These are phyloP conservation scores for Halcyon malimbica DNA, from an alignment of 2,113 vertebrate genomes.

Conservation along the genomic window DNA sequence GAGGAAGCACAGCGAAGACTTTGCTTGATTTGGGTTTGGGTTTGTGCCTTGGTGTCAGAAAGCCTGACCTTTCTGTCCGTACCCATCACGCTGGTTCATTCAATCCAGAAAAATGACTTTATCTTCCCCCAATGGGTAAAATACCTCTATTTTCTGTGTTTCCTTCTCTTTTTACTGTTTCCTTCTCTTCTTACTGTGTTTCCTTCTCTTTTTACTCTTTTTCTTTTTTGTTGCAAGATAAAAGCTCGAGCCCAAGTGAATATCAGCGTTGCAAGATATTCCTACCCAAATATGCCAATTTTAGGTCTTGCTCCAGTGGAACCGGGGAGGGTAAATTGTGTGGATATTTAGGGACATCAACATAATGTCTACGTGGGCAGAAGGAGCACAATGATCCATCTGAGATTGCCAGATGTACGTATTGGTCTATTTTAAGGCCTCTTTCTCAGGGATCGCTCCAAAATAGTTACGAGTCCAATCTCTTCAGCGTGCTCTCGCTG, in stretches of 20 bases:
- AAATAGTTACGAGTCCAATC: constrained; percentile 36
- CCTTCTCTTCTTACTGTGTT: too few relatives aligned
- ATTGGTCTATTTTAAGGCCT: constrained; percentile 53
- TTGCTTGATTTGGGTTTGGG: background rate
- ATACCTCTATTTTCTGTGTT: background rate
- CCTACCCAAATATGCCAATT: background rate
- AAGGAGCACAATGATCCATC: constrained; percentile 14
- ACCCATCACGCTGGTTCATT: background rate
- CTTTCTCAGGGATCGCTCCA: constrained; percentile 51
- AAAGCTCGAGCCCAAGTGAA: background rate
- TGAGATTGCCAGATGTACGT: constrained; percentile 25
- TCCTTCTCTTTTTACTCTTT: too few relatives aligned
- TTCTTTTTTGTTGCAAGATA: background rate
- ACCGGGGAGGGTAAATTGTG: background rate
- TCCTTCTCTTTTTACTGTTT: background rate
- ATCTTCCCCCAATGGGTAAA: background rate
- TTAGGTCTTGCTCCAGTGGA: background rate
- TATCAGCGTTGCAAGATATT: background rate
- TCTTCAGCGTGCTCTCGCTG: background rate
- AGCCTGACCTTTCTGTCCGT: background rate
- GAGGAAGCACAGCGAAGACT: background rate
- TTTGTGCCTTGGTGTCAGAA: background rate
- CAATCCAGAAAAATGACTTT: background rate
- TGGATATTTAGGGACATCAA: background rate
- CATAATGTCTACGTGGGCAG: background rate